A percentile compares a stretch with the other conserved stretches of the same genome.
Conservation (phyloP, 2,888 invertebrate species). For the Eutolmus rufibarbis region DNA sequence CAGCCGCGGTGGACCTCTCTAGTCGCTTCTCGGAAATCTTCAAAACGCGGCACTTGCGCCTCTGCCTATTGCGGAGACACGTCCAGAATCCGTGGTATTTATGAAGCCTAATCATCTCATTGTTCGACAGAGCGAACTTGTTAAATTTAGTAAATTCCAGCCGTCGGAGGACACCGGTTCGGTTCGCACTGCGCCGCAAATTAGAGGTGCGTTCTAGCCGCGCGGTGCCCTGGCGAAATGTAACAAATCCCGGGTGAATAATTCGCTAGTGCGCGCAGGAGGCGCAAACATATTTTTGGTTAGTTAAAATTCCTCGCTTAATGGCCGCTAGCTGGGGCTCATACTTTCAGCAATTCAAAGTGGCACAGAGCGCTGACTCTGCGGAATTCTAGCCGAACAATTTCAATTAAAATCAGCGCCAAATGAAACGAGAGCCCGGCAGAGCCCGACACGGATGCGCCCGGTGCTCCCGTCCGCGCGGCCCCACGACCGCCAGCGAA, state of each 20-base stretch:
- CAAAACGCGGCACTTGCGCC: not conserved
- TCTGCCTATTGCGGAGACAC: not conserved
- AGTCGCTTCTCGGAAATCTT: not conserved
- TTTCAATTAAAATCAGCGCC: conserved; percentile 41
- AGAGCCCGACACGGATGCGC: not conserved
- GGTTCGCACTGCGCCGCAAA: conserved; percentile 1
- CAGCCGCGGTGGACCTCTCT: not conserved
- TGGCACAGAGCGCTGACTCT: not conserved
- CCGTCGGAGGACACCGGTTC: not conserved
- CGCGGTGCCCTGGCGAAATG: not conserved
- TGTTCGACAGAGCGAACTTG: not conserved
- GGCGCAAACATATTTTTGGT: conserved; percentile 39
- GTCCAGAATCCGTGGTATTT: not conserved
- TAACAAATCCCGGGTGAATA: conserved; percentile 14
- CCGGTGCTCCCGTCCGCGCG: not conserved
- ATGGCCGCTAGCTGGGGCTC: conserved; percentile 1
- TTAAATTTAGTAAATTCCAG: conserved; percentile 1
- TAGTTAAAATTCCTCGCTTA: conserved; percentile 43
- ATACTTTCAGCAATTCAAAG: conserved; percentile 25
- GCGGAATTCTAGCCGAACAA: conserved; percentile 37
- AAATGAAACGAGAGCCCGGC: conserved; percentile 19
- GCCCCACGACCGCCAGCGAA: not conserved
- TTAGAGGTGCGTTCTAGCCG: conserved; percentile 1
- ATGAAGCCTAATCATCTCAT: conserved; percentile 9
- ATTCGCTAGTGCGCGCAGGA: not conserved